phyloP scores from a whole-genome alignment of 2,797 vertebrate genomes.

The Sebastes trivittatus region DNA sequence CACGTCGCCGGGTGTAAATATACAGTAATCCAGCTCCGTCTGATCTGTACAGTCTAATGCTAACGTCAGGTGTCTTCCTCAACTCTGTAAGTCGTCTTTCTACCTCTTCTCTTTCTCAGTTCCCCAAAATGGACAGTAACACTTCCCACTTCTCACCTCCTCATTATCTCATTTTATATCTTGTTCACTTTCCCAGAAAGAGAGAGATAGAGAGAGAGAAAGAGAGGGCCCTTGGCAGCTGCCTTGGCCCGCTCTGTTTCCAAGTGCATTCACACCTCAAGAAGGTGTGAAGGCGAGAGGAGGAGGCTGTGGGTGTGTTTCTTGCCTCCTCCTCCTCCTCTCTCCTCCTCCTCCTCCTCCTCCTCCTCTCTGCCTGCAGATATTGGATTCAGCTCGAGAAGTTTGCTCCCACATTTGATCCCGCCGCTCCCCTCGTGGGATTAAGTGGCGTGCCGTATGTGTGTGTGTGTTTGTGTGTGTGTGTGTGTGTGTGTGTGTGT shows the following conservation, averaged over 20 bases:
- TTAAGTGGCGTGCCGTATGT: background rate
- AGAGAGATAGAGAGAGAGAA: background rate
- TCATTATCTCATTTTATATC: constrained; percentile 22
- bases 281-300: constrained; percentile 52
- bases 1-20: background rate
- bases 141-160: constrained; percentile 29
- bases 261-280: constrained; percentile 56
- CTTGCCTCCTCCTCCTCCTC: background rate
- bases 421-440: constrained; percentile 19
- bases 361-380: constrained; percentile 11
- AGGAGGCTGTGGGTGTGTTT: too few species aligned
- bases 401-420: constrained; percentile 27
- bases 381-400: constrained; percentile 42
- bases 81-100: background rate
- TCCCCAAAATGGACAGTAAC: constrained; percentile 16
- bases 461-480: background rate
- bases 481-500: background rate
- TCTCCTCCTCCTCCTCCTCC: background rate
- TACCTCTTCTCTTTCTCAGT: too few species aligned
- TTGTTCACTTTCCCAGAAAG: constrained; percentile 9
- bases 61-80: background rate
- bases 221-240: constrained; percentile 24
- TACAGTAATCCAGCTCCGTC: background rate
- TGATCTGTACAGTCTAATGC: background rate
- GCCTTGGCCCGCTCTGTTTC: constrained; percentile 23